Evolutionary conservation across 2,113 vertebrate genomes (phyloP), one percentile per base, ranked within the genome.

Genomic region (Cheirogaleus medius): DNA sequence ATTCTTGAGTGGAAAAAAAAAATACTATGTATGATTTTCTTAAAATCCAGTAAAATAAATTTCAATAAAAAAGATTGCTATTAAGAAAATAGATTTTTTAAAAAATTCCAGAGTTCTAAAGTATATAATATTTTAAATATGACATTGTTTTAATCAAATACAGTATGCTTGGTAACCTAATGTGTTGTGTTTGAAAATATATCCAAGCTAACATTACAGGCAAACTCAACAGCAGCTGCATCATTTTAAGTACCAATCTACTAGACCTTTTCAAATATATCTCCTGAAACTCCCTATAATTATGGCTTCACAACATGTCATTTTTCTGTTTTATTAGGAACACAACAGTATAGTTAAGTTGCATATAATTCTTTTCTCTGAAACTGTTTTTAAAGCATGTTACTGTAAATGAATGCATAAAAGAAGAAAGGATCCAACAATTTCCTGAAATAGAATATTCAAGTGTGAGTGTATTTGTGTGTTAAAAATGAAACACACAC

Each of bases 261-360:
- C 80, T 52, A 66, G 63, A 95, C 21, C 9, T 96, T 97, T 92
- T 83, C 88, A 98, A 98, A 86, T 90, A 74, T 49, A 93, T 97
- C 49, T 96, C 97, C 80, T 27, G 68, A 95, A 97, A 78, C 66
- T 97, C 91, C 39, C 93, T 96, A 60, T 98, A 98, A 98, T 98
- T 98, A 98, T 84, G 88, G 71, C 66, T 77, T 95, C 49, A 32
- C 58, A 98, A 91, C 73, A 71, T 97, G 94, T 77, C 23, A 97
- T 98, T 98, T 98, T 97, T 96, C 95, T 98, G 91, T 98, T 96
- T 98, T 0, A 4, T 97, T 98, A 97, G 91, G 90, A 98, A 94
- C 85, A 91, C 86, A 96, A 78, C 81, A 96, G 83, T 95, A 92
- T 84, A 98, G 97, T 97, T 96, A 97, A n/a, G 52, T 88, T 64